These are phyloP conservation scores for Leptoclinus maculatus DNA, from an alignment of 2,797 vertebrate species.

Conservation along the genomic window DNA sequence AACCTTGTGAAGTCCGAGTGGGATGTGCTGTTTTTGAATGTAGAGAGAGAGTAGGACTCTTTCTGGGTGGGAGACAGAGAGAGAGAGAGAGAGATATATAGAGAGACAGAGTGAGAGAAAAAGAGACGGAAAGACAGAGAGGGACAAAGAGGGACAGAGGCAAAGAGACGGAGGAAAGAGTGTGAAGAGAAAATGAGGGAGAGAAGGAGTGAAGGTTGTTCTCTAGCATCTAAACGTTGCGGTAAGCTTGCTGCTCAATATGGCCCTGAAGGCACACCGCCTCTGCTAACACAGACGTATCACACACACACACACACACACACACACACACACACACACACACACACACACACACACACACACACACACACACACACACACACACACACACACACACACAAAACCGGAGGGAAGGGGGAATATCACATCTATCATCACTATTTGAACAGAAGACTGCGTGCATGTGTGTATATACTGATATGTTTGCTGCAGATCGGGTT, in stretches of 20 bases:
- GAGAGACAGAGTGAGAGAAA: constrained; percentile 11
- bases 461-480: constrained; percentile 74
- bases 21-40: constrained; percentile 78
- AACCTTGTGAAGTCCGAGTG: constrained; percentile 82
- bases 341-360: constrained; percentile 49
- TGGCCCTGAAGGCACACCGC: constrained; percentile 83
- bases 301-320: constrained; percentile 49
- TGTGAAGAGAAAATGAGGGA: constrained; percentile 60
- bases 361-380: constrained; percentile 33
- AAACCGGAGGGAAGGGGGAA: constrained; percentile 56
- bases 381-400: constrained; percentile 8
- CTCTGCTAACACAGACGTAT: constrained; percentile 79
- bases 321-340: constrained; percentile 25
- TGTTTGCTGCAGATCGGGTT: constrained; percentile 75
- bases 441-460: constrained; percentile 77
- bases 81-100: constrained; percentile 37
- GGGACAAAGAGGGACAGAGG: constrained; percentile 26
- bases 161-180: constrained; percentile 43
- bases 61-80: constrained; percentile 35
- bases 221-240: constrained; percentile 77
- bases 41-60: constrained; percentile 62
- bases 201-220: constrained; percentile 78
- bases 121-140: constrained; percentile 22
- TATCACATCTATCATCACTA: constrained; percentile 82
- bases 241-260: constrained; percentile 80